phyloP scores from a whole-genome alignment of 2,797 vertebrate species.

The Peromyscus eremicus region DNA sequence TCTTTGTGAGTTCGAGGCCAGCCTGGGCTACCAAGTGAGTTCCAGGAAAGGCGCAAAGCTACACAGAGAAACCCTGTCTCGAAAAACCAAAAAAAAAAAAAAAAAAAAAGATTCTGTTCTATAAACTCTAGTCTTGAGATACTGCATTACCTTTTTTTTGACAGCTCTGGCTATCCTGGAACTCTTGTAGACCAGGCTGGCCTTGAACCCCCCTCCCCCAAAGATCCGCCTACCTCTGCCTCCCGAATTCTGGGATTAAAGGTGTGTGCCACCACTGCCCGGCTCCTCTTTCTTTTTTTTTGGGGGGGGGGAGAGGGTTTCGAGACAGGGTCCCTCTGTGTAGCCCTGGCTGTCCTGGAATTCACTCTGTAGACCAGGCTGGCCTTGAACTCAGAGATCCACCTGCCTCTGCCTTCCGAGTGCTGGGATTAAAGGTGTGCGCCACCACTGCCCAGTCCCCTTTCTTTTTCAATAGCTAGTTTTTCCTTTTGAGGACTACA shows the following conservation, averaged over 20 bases:
- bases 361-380: not conserved
- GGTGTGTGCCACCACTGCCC: not conserved
- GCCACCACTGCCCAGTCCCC: not conserved
- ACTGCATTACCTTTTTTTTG: not conserved
- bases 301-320: too few relatives aligned
- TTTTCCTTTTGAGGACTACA: not conserved
- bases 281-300: not conserved
- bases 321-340: not conserved
- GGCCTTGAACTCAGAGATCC: not conserved
- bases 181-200: not conserved
- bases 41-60: too few relatives aligned
- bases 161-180: not conserved
- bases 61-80: too few relatives aligned
- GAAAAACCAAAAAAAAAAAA: too few relatives aligned
- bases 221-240: not conserved
- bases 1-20: too few relatives aligned
- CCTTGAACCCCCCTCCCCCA: not conserved
- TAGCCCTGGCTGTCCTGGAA: not conserved
- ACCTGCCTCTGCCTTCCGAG: not conserved
- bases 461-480: not conserved
- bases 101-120: not conserved
- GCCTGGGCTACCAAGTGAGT: too few relatives aligned
- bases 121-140: conserved; percentile 28
- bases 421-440: not conserved
- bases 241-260: not conserved